Percentiles rank a stretch among this genome's conserved stretches.
phyloP scores from a whole-genome alignment of 2,113 vertebrate genomes.

The Laticauda laticaudata region DNA sequence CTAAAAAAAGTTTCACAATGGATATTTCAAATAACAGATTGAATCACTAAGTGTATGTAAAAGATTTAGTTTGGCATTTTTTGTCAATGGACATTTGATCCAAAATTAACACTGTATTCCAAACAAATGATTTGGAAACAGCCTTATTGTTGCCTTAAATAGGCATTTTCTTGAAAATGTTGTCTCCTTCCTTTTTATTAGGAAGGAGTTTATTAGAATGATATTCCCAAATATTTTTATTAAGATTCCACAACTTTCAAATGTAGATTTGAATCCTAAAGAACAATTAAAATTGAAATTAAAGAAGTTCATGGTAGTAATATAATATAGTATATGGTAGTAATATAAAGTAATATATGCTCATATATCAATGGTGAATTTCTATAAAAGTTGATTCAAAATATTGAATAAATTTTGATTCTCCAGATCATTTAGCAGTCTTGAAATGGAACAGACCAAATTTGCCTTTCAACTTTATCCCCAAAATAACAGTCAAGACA shows the following conservation, averaged over 20 bases:
- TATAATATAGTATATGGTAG: too few relatives aligned
- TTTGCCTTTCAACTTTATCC: background rate
- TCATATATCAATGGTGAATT: background rate
- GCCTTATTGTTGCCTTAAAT: slow-evolving; percentile 53
- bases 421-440: background rate
- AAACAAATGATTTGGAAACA: slow-evolving; percentile 49
- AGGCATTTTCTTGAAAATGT: slow-evolving; percentile 40
- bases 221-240: background rate
- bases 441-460: background rate
- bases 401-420: background rate
- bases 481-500: background rate
- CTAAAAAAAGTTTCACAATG: slow-evolving; percentile 26
- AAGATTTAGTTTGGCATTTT: slow-evolving; percentile 19
- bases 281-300: background rate
- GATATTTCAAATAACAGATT: slow-evolving; percentile 38
- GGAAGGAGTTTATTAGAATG: slow-evolving; percentile 42
- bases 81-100: slow-evolving; percentile 47
- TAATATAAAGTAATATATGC: slow-evolving; percentile 5
- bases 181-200: slow-evolving; percentile 34
- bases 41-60: slow-evolving; percentile 27
- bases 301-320: background rate
- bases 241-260: background rate
- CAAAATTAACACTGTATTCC: slow-evolving; percentile 59
- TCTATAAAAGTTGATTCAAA: background rate
- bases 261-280: background rate